These are phyloP conservation scores for Etheostoma perlongum DNA, from an alignment of 2,797 vertebrate species.

Conservation along the genomic window DNA sequence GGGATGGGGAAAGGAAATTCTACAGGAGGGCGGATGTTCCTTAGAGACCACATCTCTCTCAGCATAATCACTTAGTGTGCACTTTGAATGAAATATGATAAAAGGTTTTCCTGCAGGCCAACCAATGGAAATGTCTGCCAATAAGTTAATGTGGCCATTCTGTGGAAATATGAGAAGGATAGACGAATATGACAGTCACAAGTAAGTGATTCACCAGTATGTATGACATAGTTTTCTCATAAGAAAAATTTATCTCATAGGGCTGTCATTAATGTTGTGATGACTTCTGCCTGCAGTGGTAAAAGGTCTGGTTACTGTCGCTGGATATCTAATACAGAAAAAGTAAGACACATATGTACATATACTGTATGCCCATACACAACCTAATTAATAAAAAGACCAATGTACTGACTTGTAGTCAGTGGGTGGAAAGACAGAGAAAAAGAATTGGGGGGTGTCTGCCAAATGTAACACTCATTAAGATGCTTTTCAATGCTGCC, in stretches of 20 bases:
- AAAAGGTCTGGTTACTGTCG: conserved; percentile 19
- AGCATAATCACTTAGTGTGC: conserved; percentile 3
- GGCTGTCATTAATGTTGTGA: conserved; percentile 12
- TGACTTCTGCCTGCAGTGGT: neutral
- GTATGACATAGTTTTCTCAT: neutral
- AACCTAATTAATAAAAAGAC: neutral
- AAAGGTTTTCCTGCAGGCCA: conserved; percentile 46
- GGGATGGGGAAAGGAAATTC: neutral
- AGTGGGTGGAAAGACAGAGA: neutral
- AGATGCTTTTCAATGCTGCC: neutral
- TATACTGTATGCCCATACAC: neutral
- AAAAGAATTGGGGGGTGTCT: neutral
- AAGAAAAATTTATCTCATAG: neutral
- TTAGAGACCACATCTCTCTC: neutral
- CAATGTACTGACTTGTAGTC: neutral
- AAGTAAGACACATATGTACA: neutral
- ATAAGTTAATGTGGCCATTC: conserved; percentile 42
- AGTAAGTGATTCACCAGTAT: conserved; percentile 18
- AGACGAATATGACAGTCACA: neutral
- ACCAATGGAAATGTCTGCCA: conserved; percentile 35
- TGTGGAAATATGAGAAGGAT: conserved; percentile 34
- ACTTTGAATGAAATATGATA: conserved; percentile 40
- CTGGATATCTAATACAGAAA: neutral
- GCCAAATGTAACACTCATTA: neutral
- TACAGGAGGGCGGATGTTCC: neutral